Evolutionary conservation across 2,797 vertebrate genomes (phyloP), one percentile per base, ranked within the genome.

Genomic region (Poeciliopsis gracilis): DNA sequence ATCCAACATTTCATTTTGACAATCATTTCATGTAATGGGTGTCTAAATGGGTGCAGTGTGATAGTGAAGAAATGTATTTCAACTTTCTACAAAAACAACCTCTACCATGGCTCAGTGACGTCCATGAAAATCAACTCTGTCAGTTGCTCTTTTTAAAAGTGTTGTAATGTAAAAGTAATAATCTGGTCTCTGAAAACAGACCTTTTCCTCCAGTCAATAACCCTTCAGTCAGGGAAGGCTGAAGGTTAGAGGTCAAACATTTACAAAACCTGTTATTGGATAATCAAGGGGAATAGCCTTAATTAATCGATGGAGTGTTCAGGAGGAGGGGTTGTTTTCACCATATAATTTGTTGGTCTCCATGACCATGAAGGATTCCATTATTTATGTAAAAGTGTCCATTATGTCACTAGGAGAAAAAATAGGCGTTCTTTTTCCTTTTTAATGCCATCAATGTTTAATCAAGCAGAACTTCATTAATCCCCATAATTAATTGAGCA

Each of bases 391-490:
- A 91, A 86, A 86, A 94, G 87, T 93, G 93, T 94, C 94, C 92
- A 93, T 96, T 94, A 92, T 91, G 92, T 91, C 94, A 93, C 84
- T 82, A 75, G 78, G 72, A 91, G 90, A 93, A 92, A 33, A 94
- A 94, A 92, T 87, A 91, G 92, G 89, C 86, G 82, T 93, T 95
- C 41, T 43, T 30, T 73, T 51, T 90, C 93, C 90, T 79, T 72
- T 76, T 74, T 30, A 93, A 94, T 94, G 90, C 88, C 92, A 94
- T 93, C 91, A 94, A 92, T 89, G 93, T 91, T 93, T 95, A 96
- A 95, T 95, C 95, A 96, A 95, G 95, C 95, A 94, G 93, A 96
- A 95, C 95, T 94, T 95, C 94, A 96, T 96, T 96, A 96, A 95
- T 95, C 91, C 89, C 86, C 89, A 92, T 95, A 96, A 96, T 96